Conservation (phyloP, 92 coral and sea anemone genomes). For the Diadumene lineata region DNA sequence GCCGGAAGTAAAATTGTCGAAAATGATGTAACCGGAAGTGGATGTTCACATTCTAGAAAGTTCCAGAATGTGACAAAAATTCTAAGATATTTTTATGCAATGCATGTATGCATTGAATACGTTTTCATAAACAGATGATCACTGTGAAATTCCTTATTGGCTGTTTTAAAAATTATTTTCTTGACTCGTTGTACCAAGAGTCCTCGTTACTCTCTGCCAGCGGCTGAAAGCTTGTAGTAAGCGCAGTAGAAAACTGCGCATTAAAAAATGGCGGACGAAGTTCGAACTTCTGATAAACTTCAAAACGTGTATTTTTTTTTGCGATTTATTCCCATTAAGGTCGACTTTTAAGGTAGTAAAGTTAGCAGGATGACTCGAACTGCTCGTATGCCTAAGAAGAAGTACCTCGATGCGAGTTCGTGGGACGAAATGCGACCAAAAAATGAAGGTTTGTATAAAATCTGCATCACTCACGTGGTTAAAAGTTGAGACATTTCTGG, state of each 20-base stretch:
- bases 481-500: background rate
- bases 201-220: too few species aligned
- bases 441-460: background rate
- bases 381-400: constrained; percentile 85
- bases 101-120: too few species aligned
- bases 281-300: background rate
- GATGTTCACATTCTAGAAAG: too few species aligned
- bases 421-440: constrained; percentile 69
- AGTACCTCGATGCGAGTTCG: constrained; percentile 81
- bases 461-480: background rate
- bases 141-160: too few species aligned
- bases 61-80: too few species aligned
- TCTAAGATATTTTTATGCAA: too few species aligned
- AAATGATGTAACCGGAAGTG: background rate
- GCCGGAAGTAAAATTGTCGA: background rate
- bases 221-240: too few species aligned
- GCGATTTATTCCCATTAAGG: background rate
- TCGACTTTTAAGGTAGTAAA: background rate
- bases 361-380: constrained; percentile 76
- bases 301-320: background rate
- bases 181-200: too few species aligned
- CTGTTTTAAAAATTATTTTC: too few species aligned
- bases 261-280: constrained; percentile 35
- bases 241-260: constrained; percentile 4
- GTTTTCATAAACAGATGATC: too few species aligned